These are phyloP conservation scores for Pelecanus crispus DNA, from an alignment of 2,113 vertebrate species.

Conservation along the genomic window DNA sequence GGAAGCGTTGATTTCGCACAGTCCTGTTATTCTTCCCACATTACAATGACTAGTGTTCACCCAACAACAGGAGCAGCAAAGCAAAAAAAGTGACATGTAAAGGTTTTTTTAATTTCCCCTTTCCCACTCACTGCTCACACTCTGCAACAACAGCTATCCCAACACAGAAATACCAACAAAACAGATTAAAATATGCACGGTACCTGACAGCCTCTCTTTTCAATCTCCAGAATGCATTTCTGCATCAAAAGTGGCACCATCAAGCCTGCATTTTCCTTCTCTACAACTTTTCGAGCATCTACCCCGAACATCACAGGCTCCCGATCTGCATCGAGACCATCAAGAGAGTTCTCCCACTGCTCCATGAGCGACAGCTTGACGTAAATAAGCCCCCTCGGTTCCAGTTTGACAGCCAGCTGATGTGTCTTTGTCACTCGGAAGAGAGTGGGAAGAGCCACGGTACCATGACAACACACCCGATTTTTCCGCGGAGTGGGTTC, in stretches of 20 bases:
- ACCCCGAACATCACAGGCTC: slow-evolving; percentile 89
- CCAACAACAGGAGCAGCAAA: neutral
- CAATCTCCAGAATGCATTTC: slow-evolving; percentile 95
- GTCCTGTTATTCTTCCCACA: neutral
- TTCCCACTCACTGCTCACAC: neutral
- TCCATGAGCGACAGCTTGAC: slow-evolving; percentile 94
- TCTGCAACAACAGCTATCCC: neutral
- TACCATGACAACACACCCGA: slow-evolving; percentile 92
- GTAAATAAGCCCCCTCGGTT: slow-evolving; percentile 94
- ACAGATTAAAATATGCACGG: slow-evolving; percentile 6
- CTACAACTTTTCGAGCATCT: slow-evolving; percentile 89
- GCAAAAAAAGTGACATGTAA: neutral
- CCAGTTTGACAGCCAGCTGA: slow-evolving; percentile 92
- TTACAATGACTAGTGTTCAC: neutral
- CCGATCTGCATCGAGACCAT: slow-evolving; percentile 71
- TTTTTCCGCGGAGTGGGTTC: slow-evolving; percentile 89
- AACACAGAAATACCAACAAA: neutral
- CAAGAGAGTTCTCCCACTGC: slow-evolving; percentile 92
- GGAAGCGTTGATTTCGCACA: neutral
- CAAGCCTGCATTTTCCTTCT: slow-evolving; percentile 85
- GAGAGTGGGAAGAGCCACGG: slow-evolving; percentile 87
- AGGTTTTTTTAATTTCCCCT: neutral
- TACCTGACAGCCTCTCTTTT: slow-evolving; percentile 98
- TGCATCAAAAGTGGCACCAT: slow-evolving; percentile 91
- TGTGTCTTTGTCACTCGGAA: slow-evolving; percentile 89